These are phyloP conservation scores for Magallana angulata DNA, from an alignment of 1,140 invertebrate species.

Conservation along the genomic window DNA sequence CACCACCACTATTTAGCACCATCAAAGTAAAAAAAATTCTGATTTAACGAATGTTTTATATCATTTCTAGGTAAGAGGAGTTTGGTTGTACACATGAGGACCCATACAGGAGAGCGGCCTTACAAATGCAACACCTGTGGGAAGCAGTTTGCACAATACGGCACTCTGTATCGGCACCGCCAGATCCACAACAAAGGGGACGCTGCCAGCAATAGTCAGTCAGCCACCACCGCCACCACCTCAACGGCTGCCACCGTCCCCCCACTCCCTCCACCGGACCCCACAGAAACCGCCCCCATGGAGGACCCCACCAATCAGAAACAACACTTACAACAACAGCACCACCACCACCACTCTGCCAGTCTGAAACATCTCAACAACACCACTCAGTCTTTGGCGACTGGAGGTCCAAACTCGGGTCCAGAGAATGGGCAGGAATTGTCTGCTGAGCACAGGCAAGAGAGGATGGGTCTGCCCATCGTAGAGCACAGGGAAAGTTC, in stretches of 20 bases:
- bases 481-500: background rate
- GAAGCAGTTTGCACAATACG: slow-evolving; percentile 49
- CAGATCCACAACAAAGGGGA: slow-evolving; percentile 29
- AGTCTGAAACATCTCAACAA: slow-evolving; percentile 12
- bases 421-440: background rate
- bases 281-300: background rate
- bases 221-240: background rate
- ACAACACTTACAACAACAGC: background rate
- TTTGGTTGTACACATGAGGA: slow-evolving; percentile 44
- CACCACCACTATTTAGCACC: no score
- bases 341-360: background rate
- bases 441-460: background rate
- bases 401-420: background rate
- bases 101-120: slow-evolving; percentile 48
- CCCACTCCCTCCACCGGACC: background rate
- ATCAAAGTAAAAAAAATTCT: no score
- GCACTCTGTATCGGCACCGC: slow-evolving; percentile 41
- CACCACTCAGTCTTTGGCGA: background rate
- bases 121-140: slow-evolving; percentile 54
- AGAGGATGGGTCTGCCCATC: background rate
- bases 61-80: slow-evolving; percentile 35
- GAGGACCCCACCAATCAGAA: slow-evolving; percentile 20
- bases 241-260: no score
- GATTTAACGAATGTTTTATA: background rate
- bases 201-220: background rate